These are phyloP conservation scores for Nasonia oneida DNA, from an alignment of 2,888 invertebrate genomes.

Conservation along the genomic window DNA sequence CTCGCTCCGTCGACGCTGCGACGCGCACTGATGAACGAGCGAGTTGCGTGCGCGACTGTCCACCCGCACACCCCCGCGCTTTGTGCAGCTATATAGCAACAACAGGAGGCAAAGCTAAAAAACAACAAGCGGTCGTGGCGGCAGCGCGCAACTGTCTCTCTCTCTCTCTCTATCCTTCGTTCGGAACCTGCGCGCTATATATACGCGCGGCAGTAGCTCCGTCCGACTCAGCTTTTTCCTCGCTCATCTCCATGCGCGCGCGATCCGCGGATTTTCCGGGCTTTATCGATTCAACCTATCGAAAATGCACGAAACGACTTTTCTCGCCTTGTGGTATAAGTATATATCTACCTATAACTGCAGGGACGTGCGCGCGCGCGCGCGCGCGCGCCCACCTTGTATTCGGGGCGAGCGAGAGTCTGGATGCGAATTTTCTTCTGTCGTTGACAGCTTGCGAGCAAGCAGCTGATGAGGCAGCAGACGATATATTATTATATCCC, in stretches of 20 bases:
- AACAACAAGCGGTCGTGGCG: not conserved
- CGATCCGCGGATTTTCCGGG: constrained; percentile 32
- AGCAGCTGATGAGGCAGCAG: constrained; percentile 30
- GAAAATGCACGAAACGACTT: constrained; percentile 21
- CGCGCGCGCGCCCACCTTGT: not conserved
- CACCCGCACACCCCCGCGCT: not conserved
- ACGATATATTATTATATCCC: constrained; percentile 25
- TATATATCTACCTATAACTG: no score
- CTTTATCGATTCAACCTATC: constrained; percentile 46
- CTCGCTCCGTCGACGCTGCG: not conserved
- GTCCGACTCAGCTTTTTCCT: not conserved
- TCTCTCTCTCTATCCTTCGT: not conserved
- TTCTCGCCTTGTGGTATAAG: not conserved
- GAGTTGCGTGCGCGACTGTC: not conserved
- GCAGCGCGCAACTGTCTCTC: not conserved
- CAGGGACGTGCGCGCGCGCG: not conserved
- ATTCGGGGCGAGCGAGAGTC: not conserved
- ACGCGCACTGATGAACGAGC: not conserved
- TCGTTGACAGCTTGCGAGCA: not conserved
- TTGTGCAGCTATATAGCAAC: not conserved
- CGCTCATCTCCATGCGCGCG: not conserved
- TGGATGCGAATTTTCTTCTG: constrained; percentile 20
- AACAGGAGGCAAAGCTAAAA: not conserved
- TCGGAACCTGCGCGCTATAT: constrained; percentile 27
- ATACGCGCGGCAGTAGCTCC: not conserved